Conservation (phyloP, 1,140 invertebrate genomes). For the Micrasema longulum region DNA sequence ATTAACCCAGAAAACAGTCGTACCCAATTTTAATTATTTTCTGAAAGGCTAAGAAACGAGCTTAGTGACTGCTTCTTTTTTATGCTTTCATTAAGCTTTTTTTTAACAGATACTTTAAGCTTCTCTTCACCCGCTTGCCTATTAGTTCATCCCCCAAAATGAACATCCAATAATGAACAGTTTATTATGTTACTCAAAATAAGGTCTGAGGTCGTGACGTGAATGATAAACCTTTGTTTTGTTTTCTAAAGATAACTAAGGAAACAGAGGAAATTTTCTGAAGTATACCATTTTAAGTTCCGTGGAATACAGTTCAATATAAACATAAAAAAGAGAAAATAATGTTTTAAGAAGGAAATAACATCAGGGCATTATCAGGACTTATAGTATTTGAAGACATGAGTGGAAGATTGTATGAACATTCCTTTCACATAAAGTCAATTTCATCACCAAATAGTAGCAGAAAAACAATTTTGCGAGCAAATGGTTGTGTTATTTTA, state of each 20-base stretch:
- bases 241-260: background rate
- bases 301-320: background rate
- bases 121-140: background rate
- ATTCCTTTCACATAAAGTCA: too few species aligned
- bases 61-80: too few species aligned
- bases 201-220: constrained; percentile 25
- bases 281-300: background rate
- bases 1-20: too few species aligned
- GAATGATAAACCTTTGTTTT: constrained; percentile 26
- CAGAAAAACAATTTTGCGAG: too few species aligned
- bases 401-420: too few species aligned
- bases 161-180: constrained; percentile 23
- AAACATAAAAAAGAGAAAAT: too few species aligned
- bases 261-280: background rate
- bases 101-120: background rate
- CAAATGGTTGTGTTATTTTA: too few species aligned
- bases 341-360: too few species aligned
- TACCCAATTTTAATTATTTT: too few species aligned
- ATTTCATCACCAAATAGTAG: too few species aligned
- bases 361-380: too few species aligned
- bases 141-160: constrained; percentile 18
- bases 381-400: too few species aligned
- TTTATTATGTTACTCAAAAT: constrained; percentile 41
- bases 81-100: background rate
- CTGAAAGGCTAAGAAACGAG: constrained; percentile 4